Percentiles rank a stretch among this genome's conserved stretches.
phyloP scores from a whole-genome alignment of 2,113 vertebrate genomes.

The Nasalis larvatus region DNA sequence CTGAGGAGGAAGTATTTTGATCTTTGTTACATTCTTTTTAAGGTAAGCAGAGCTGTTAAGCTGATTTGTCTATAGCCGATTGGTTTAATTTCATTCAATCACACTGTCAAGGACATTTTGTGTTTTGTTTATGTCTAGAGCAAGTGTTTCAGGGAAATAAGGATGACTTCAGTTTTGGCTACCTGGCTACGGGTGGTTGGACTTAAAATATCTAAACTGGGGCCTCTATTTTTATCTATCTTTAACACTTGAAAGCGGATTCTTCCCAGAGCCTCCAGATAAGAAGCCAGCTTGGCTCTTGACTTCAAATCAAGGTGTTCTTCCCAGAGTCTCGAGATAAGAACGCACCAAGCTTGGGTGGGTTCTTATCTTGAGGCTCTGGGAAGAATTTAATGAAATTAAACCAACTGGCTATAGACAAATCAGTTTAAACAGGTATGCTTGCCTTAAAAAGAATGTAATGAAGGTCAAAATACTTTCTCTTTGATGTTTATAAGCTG shows the following conservation, averaged over 20 bases:
- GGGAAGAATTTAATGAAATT: not conserved
- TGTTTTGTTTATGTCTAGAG: not conserved
- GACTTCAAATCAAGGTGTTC: no score
- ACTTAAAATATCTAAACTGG: not conserved
- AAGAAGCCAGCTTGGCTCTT: not conserved
- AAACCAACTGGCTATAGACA: not conserved
- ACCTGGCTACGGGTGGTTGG: not conserved
- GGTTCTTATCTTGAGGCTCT: no score
- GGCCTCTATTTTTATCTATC: not conserved
- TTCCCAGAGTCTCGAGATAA: no score
- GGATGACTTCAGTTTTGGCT: not conserved
- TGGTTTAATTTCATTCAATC: not conserved
- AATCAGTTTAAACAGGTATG: not conserved
- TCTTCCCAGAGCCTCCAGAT: not conserved
- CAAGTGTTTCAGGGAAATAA: not conserved
- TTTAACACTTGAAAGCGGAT: not conserved
- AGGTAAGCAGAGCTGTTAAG: not conserved
- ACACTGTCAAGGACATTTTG: not conserved
- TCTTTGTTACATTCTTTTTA: not conserved
- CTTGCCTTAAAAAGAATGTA: not conserved
- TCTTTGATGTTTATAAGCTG: not conserved
- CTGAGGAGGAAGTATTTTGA: not conserved
- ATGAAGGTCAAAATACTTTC: not conserved
- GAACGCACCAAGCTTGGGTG: no score
- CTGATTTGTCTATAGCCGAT: not conserved